Percentiles rank a stretch among this genome's conserved stretches.
Conservation (phyloP, 2,888 invertebrate species). For the Lamellibrachia columna region DNA sequence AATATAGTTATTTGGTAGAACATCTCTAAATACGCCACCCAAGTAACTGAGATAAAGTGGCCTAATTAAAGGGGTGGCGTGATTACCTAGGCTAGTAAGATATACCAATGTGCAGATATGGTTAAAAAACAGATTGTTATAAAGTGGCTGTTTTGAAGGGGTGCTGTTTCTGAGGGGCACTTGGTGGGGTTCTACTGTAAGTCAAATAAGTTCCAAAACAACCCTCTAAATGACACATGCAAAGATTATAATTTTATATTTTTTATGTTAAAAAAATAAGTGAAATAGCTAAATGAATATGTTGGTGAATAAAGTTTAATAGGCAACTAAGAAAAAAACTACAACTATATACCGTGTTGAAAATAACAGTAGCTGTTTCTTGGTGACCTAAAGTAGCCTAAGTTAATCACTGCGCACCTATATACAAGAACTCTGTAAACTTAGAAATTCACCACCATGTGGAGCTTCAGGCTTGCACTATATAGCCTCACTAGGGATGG, state of each 20-base stretch:
- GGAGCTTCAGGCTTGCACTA: background rate
- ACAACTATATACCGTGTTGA: background rate
- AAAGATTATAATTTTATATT: background rate
- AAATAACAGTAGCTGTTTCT: background rate
- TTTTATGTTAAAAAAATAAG: background rate
- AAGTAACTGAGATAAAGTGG: no score
- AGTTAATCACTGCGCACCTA: background rate
- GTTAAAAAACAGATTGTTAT: no score
- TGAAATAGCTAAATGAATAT: background rate
- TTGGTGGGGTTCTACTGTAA: no score
- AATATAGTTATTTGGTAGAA: no score
- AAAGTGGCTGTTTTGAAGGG: no score
- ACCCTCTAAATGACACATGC: background rate
- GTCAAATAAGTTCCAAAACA: no score
- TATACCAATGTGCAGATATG: no score
- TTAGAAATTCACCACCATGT: background rate
- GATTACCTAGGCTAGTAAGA: no score
- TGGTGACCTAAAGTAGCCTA: background rate
- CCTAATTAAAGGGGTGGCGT: no score
- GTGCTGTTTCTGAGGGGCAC: no score
- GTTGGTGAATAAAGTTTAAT: background rate
- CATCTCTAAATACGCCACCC: no score
- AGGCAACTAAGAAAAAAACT: background rate
- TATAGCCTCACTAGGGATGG: background rate
- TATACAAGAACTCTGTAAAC: background rate